phyloP scores from a whole-genome alignment of 2,797 vertebrate genomes.

The Echeneis naucrates region DNA sequence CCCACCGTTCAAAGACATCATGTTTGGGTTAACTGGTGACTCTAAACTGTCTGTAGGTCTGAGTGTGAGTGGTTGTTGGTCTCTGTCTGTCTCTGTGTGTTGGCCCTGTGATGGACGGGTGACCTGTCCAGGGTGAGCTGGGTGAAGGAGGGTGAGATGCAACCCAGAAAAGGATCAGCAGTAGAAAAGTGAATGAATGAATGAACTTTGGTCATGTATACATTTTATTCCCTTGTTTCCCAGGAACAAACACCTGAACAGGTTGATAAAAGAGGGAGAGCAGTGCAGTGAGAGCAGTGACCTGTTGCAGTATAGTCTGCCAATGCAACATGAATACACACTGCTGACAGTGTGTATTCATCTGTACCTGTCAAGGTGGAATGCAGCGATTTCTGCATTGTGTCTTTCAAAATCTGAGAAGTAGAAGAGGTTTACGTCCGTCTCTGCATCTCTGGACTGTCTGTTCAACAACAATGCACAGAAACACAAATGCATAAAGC shows the following conservation, averaged over 20 bases:
- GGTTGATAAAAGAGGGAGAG: slow-evolving; percentile 8
- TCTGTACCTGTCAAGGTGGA: slow-evolving; percentile 89
- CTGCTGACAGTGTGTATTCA: neutral
- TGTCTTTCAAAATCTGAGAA: slow-evolving; percentile 94
- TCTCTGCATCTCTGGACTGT: slow-evolving; percentile 88
- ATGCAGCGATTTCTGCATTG: slow-evolving; percentile 90
- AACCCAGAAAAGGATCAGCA: neutral
- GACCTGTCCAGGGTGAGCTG: too few relatives aligned
- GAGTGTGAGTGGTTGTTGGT: too few relatives aligned
- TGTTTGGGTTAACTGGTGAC: too few relatives aligned
- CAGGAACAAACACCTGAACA: neutral
- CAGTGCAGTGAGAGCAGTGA: neutral
- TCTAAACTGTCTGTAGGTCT: too few relatives aligned
- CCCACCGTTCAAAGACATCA: too few relatives aligned
- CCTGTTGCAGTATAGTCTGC: neutral
- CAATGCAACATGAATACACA: neutral
- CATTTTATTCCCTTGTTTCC: neutral
- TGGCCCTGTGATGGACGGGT: too few relatives aligned
- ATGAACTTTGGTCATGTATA: neutral
- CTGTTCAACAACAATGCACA: slow-evolving; percentile 63
- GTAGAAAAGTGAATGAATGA: neutral
- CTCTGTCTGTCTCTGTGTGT: too few relatives aligned
- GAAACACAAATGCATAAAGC: neutral
- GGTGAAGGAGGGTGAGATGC: too few relatives aligned
- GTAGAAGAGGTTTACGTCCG: slow-evolving; percentile 89